Evolutionary conservation across 2,113 vertebrate genomes (phyloP).

Genomic region (Stictonetta naevosa): DNA sequence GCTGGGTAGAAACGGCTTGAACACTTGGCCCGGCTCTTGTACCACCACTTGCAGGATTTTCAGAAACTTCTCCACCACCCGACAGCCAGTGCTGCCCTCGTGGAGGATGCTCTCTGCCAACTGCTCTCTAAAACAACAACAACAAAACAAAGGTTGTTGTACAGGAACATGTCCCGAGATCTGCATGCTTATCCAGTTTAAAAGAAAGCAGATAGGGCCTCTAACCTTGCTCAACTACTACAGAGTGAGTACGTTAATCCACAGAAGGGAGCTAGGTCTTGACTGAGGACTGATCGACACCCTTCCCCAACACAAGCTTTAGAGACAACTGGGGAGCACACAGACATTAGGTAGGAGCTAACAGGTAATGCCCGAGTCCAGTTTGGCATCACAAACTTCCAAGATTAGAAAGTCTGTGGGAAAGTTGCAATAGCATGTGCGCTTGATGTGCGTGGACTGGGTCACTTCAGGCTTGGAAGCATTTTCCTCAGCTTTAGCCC

Average conservation of each 20-base stretch:
- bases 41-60: constrained; percentile 98
- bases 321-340: not conserved
- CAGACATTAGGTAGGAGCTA: not conserved
- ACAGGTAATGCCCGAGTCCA: accelerated
- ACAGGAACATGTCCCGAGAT: not conserved
- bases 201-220: not conserved
- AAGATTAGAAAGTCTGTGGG: not conserved
- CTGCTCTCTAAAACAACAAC: constrained; percentile 85
- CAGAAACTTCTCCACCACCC: constrained; percentile 96
- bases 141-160: not conserved
- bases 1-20: constrained; percentile 95
- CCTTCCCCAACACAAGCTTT: not conserved
- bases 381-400: not conserved
- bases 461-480: not conserved
- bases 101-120: constrained; percentile 95
- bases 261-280: not conserved
- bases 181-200: not conserved
- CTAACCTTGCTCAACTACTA: not conserved
- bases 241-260: not conserved
- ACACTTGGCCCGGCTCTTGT: constrained; percentile 95
- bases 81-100: constrained; percentile 93
- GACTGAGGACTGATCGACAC: not conserved
- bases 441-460: not conserved
- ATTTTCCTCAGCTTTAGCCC: not conserved
- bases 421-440: not conserved